Conservation (phyloP, 2,888 invertebrate genomes). For the Agrotis exclamationis region DNA sequence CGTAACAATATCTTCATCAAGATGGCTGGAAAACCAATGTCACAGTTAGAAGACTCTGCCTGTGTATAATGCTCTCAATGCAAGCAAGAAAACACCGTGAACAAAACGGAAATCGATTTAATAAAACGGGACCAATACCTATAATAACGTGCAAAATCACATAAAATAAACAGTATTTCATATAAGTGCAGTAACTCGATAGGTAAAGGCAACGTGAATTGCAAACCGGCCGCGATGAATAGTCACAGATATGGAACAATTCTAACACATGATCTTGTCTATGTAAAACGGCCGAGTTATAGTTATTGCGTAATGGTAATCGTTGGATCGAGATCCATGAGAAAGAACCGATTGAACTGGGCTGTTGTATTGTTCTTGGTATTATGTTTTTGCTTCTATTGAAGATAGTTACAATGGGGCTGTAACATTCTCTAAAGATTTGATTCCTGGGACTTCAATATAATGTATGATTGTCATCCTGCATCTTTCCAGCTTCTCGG, state of each 20-base stretch:
- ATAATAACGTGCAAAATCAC: constrained; percentile 12
- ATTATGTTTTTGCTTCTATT: constrained; percentile 6
- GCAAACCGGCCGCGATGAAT: constrained; percentile 56
- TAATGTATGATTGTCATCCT: background rate
- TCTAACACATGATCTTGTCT: constrained; percentile 58
- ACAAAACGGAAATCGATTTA: constrained; percentile 11
- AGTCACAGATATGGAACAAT: constrained; percentile 41
- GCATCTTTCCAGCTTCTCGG: background rate
- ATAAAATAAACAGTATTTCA: constrained; percentile 50
- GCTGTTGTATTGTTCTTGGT: constrained; percentile 38
- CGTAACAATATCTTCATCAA: too few relatives aligned
- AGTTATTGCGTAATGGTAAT: constrained; percentile 61
- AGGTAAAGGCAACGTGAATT: constrained; percentile 30
- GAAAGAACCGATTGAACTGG: constrained; percentile 50
- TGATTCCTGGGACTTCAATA: background rate
- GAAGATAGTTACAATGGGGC: background rate
- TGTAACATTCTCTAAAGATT: background rate
- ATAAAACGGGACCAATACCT: constrained; percentile 22
- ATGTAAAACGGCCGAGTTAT: constrained; percentile 61
- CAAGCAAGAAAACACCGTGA: background rate
- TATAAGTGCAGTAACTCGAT: constrained; percentile 50
- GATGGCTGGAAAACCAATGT: too few relatives aligned
- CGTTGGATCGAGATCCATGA: constrained; percentile 45
- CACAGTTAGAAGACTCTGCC: background rate
- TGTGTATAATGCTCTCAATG: background rate